phyloP scores from a whole-genome alignment of 35 echinoderm and acorn worm species.

The Patiria miniata region DNA sequence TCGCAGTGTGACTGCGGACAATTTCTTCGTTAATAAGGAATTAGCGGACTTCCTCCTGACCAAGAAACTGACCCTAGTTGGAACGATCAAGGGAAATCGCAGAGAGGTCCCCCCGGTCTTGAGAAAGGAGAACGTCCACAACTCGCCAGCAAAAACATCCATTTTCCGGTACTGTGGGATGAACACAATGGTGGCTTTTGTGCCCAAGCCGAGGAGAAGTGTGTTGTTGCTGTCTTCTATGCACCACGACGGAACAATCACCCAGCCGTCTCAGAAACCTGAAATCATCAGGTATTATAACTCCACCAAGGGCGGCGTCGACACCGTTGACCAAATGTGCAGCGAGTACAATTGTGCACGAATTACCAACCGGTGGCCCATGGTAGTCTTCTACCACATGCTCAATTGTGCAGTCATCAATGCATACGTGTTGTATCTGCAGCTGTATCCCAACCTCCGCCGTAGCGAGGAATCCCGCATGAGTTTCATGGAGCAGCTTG shows the following conservation, averaged over 20 bases:
- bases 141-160: background rate
- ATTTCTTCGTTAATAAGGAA: background rate
- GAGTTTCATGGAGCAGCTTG: background rate
- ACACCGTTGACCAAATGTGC: background rate
- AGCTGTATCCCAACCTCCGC: background rate
- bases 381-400: slow-evolving; percentile 9
- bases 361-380: background rate
- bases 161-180: background rate
- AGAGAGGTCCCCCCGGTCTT: background rate
- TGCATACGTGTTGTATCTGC: background rate
- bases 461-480: background rate
- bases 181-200: background rate
- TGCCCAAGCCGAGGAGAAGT: background rate
- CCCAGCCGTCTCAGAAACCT: background rate
- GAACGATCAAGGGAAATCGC: background rate
- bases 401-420: background rate
- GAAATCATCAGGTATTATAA: background rate
- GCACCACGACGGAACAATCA: background rate
- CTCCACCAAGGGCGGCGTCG: background rate
- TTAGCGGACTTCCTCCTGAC: background rate
- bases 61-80: background rate
- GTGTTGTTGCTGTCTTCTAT: background rate
- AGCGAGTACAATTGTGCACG: background rate
- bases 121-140: background rate
- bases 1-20: background rate